Base-by-base conservation (phyloP, 2,888 invertebrate genomes). In the Elgonia sp. region DNA sequence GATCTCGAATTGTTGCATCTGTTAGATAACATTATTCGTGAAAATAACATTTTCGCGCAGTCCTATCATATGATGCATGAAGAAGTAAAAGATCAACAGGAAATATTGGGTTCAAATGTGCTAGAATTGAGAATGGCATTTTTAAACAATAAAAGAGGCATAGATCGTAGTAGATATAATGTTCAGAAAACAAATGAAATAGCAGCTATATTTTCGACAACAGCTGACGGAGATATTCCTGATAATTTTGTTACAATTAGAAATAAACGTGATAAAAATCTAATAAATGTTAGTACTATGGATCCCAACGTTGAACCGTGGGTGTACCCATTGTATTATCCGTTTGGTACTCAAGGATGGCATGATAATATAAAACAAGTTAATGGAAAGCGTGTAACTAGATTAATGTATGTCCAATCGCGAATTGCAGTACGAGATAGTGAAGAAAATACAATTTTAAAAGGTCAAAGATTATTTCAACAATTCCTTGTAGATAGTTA, bases 191-290 rank as follows among this genome's bases (percentile, higher is more conserved):
- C 67, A 10, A 90, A 90, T 75, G 89, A 91, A 85, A 90, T 90
- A 9, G 89, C 90, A 55, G 88, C 88, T 9, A 81, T 89, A 29
- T 88, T 90, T 73, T 89, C 86, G 46, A 90, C 88, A 7, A 90
- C 88, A 46, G 89, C 89, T 18, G 89, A 91, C 70, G 89, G 90
- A n/a, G 90, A 91, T 73, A 89, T 91, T 69, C 89, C 89, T 29
- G 89, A 91, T 81, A 89, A 88, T 9, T 89, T 86, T 29, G 86
- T 89, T 14, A 76, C 87, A 40, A 82, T 89, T 39, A 80, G 89
- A 21, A 77, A 90, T 37, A 86, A 77, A 75, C 73, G 50, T 14
- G 84, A 88, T 8, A 87, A 82, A 77, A 21, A 20, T 60, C 77
- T 91, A 53, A 76, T 89, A 62, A 62, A 67, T 6, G 40, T 79